These are phyloP conservation scores for Avahi laniger DNA, from an alignment of 2,797 vertebrate species.

Conservation along the genomic window DNA sequence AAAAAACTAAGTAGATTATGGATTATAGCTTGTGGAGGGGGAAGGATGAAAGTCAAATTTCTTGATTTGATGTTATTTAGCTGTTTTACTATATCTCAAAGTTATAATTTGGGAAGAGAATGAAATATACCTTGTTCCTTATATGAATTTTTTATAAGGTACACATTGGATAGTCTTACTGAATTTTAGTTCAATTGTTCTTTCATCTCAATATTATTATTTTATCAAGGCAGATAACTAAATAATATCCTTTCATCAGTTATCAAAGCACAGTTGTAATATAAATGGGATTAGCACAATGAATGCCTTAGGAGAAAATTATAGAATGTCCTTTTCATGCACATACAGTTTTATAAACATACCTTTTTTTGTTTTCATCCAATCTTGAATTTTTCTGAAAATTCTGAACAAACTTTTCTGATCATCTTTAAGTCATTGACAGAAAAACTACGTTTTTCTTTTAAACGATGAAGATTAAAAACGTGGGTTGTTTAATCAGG, in stretches of 20 bases:
- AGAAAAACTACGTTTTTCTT: background rate
- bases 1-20: slow-evolving; percentile 39
- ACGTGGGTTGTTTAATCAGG: background rate
- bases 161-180: background rate
- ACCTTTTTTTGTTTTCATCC: background rate
- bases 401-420: background rate
- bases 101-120: background rate
- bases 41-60: background rate
- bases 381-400: background rate
- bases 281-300: background rate
- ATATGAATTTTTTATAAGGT: slow-evolving; percentile 45
- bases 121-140: slow-evolving; percentile 13
- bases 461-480: background rate
- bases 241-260: background rate
- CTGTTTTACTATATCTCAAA: slow-evolving; percentile 14
- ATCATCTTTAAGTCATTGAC: background rate
- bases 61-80: slow-evolving; percentile 34
- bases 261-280: background rate
- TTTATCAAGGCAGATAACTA: background rate
- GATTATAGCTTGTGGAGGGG: slow-evolving; percentile 44
- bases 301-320: background rate
- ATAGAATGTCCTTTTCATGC: background rate
- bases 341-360: background rate
- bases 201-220: slow-evolving; percentile 47
- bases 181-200: background rate